Percentiles rank a stretch among this genome's conserved stretches.
Conservation (phyloP, 2,888 invertebrate genomes). For the Cephus sareptanus region DNA sequence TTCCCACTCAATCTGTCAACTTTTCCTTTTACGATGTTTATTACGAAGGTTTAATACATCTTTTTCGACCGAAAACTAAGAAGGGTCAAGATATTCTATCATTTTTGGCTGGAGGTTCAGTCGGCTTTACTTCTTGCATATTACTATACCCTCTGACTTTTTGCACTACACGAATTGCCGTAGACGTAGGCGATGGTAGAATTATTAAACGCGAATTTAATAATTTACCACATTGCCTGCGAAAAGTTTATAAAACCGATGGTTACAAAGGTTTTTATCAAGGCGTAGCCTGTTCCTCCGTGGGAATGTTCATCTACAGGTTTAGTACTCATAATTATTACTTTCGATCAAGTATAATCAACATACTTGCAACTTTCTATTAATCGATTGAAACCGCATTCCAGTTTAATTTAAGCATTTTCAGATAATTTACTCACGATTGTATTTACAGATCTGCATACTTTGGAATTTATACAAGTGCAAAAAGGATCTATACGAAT, state of each 20-base stretch:
- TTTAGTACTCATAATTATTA: not conserved
- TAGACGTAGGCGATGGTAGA: slow-evolving; percentile 25
- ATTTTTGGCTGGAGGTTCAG: slow-evolving; percentile 26
- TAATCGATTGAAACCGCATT: not conserved
- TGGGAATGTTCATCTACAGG: slow-evolving; percentile 10
- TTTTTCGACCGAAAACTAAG: not conserved
- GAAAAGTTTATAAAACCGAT: slow-evolving; percentile 5
- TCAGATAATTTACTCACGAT: not conserved
- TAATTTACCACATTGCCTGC: not conserved
- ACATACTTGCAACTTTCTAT: not conserved
- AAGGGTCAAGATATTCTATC: slow-evolving; percentile 5
- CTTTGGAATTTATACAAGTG: slow-evolving; percentile 3
- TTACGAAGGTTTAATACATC: not conserved
- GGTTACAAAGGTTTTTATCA: slow-evolving; percentile 5
- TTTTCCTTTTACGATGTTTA: slow-evolving; percentile 26
- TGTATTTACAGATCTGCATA: not conserved
- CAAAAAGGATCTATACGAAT: not conserved
- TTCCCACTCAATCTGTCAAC: slow-evolving; percentile 28
- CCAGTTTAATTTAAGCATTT: not conserved
- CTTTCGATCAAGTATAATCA: not conserved
- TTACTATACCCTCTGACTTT: slow-evolving; percentile 25
- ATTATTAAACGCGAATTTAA: slow-evolving; percentile 22
- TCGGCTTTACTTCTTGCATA: slow-evolving; percentile 23
- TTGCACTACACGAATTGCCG: slow-evolving; percentile 30
- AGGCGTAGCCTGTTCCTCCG: not conserved